Percentiles rank a stretch among this genome's conserved stretches.
These are phyloP conservation scores for Ochropleura plecta DNA, from an alignment of 2,888 invertebrate genomes.

Conservation along the genomic window DNA sequence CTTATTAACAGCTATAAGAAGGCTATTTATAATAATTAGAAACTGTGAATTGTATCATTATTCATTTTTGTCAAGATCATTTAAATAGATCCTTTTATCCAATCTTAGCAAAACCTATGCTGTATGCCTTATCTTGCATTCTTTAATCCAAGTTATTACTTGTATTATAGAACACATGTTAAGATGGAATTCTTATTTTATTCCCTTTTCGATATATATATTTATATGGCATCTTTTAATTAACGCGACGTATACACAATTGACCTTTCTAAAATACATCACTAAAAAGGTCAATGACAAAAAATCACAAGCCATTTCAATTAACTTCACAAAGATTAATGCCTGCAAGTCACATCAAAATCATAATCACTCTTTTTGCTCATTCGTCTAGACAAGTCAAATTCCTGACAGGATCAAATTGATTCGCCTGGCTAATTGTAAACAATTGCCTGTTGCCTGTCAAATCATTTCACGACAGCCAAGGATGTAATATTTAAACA, in stretches of 20 bases:
- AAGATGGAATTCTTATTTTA: neutral
- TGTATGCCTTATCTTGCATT: neutral
- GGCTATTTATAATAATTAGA: conserved; percentile 20
- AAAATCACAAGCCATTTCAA: conserved; percentile 45
- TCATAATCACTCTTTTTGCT: conserved; percentile 43
- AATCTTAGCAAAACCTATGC: neutral
- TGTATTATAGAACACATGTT: neutral
- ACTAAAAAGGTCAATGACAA: conserved; percentile 30
- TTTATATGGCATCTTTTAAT: neutral
- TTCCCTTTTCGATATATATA: neutral
- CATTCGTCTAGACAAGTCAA: conserved; percentile 49
- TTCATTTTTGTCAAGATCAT: conserved; percentile 9
- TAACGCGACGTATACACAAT: neutral
- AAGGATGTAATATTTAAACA: conserved; percentile 61
- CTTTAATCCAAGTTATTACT: neutral
- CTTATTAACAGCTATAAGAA: neutral
- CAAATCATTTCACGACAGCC: conserved; percentile 61
- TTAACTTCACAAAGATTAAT: conserved; percentile 37
- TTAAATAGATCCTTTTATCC: neutral
- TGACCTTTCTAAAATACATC: conserved; percentile 6
- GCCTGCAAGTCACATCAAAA: conserved; percentile 8
- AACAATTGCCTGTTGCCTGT: conserved; percentile 56
- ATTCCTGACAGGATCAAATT: conserved; percentile 51
- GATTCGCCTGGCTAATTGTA: conserved; percentile 50
- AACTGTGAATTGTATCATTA: conserved; percentile 2